Conservation (phyloP, 1,140 invertebrate species). For the Meloidogyne hapla region DNA sequence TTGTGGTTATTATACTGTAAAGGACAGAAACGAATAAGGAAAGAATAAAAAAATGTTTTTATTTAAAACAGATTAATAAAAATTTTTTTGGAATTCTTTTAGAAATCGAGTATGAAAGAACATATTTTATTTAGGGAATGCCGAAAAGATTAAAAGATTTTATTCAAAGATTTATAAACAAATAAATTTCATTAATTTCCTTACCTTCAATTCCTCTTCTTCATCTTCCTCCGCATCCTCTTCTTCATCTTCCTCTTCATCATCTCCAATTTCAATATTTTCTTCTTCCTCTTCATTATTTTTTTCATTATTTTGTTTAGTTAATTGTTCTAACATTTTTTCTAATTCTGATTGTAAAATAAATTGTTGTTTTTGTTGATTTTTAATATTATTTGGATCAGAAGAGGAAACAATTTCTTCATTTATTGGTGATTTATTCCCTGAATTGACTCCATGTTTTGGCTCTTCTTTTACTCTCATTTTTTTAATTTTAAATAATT, state of each 20-base stretch:
- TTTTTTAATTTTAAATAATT: not conserved
- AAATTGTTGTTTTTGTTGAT: not conserved
- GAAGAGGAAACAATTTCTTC: not conserved
- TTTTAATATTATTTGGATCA: not conserved
- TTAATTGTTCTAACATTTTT: slow-evolving; percentile 21
- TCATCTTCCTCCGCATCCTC: slow-evolving; percentile 14
- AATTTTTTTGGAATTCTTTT: no score
- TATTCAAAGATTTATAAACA: no score
- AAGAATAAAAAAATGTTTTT: no score
- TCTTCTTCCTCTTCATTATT: slow-evolving; percentile 6
- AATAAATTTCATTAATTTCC: not conserved
- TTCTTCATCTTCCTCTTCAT: slow-evolving; percentile 20
- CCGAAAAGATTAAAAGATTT: no score
- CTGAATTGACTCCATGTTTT: not conserved
- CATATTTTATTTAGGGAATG: no score
- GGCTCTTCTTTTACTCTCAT: slow-evolving; percentile 19
- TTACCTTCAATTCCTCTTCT: slow-evolving; percentile 10
- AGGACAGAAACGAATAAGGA: not conserved
- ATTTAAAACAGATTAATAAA: no score
- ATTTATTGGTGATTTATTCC: not conserved
- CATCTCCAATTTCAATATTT: slow-evolving; percentile 3
- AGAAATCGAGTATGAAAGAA: no score
- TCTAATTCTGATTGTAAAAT: slow-evolving; percentile 24
- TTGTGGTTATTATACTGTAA: slow-evolving; percentile 1
- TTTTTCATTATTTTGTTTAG: slow-evolving; percentile 11